Evolutionary conservation across 1,140 invertebrate species (phyloP).

Genomic region (Lycorma delicatula): DNA sequence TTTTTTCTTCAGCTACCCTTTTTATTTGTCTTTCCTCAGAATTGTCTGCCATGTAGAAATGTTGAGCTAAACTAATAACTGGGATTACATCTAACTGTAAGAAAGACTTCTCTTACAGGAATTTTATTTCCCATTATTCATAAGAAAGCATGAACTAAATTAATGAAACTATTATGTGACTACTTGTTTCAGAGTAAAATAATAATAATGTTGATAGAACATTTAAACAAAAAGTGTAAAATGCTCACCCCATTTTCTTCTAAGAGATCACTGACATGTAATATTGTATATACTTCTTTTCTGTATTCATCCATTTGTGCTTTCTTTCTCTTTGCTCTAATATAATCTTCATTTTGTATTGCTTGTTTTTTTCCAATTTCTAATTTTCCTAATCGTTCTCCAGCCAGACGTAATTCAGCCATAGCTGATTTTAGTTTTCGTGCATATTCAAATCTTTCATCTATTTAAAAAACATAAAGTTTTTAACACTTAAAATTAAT

Average conservation of each 20-base stretch:
- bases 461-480: conserved; percentile 40
- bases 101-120: too few species aligned
- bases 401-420: conserved; percentile 68
- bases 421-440: conserved; percentile 81
- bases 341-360: conserved; percentile 83
- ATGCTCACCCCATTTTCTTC: conserved; percentile 66
- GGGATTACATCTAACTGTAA: too few species aligned
- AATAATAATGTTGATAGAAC: too few species aligned
- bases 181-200: too few species aligned
- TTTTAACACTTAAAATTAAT: neutral
- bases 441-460: conserved; percentile 85
- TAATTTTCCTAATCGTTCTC: conserved; percentile 82
- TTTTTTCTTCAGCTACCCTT: too few species aligned
- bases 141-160: too few species aligned
- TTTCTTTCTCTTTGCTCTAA: conserved; percentile 78
- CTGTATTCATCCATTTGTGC: conserved; percentile 78
- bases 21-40: too few species aligned
- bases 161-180: too few species aligned
- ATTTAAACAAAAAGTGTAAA: too few species aligned
- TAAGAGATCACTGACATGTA: conserved; percentile 65
- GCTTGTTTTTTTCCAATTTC: conserved; percentile 85
- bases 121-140: too few species aligned
- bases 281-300: conserved; percentile 55
- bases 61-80: too few species aligned
- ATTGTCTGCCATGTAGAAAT: too few species aligned